Conservation (phyloP, 1,140 invertebrate genomes). For the Anoplophora glabripennis region DNA sequence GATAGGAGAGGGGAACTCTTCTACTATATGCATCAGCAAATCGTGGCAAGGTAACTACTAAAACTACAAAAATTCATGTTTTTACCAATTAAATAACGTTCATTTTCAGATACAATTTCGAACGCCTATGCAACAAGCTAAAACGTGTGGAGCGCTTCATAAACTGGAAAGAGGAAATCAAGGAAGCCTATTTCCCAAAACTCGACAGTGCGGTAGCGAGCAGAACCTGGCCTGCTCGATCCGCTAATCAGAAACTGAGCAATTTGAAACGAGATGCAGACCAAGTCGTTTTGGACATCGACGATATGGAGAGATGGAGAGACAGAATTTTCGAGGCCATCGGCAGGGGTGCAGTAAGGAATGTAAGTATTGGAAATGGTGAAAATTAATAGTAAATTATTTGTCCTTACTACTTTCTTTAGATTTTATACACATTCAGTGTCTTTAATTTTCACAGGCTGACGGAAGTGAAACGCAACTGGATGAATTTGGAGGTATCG, state of each 20-base stretch:
- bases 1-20: conserved; percentile 73
- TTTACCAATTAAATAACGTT: too few relatives aligned
- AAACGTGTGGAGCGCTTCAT: conserved; percentile 57
- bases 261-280: conserved; percentile 68
- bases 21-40: conserved; percentile 77
- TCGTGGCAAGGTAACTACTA: conserved; percentile 66
- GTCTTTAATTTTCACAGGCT: neutral
- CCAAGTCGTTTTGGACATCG: conserved; percentile 63
- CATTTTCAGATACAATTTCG: conserved; percentile 38
- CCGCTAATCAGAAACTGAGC: conserved; percentile 56
- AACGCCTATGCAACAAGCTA: conserved; percentile 60
- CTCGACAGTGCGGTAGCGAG: conserved; percentile 64
- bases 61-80: conserved; percentile 47
- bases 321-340: conserved; percentile 74
- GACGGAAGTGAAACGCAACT: conserved; percentile 39
- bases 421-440: too few relatives aligned
- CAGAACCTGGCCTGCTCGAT: conserved; percentile 60
- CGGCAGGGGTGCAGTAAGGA: conserved; percentile 59
- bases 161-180: conserved; percentile 62
- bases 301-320: conserved; percentile 70
- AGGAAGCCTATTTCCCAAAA: conserved; percentile 71
- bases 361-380: too few relatives aligned
- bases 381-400: too few relatives aligned
- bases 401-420: too few relatives aligned
- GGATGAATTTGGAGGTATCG: conserved; percentile 69